Conservation (phyloP, 2,797 vertebrate species). For the Poecilia picta region DNA sequence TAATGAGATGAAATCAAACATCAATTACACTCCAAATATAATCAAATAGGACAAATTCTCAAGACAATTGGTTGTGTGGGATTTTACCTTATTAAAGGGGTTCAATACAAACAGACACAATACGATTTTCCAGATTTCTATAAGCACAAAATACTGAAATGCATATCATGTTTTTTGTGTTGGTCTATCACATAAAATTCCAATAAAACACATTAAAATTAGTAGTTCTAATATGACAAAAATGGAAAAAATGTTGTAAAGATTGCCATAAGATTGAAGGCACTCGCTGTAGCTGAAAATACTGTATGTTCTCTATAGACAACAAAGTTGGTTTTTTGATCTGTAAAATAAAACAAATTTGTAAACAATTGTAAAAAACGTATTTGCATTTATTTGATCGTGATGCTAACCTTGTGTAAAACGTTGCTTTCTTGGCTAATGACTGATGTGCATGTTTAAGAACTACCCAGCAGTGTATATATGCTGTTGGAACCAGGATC, state of each 20-base stretch:
- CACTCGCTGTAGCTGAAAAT: background rate
- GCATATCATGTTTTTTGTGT: background rate
- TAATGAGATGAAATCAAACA: background rate
- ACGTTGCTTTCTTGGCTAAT: background rate
- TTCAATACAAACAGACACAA: background rate
- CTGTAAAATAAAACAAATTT: background rate
- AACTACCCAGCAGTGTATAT: background rate
- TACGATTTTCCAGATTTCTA: background rate
- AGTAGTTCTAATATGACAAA: background rate
- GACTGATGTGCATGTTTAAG: background rate
- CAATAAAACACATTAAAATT: background rate
- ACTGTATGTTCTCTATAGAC: background rate
- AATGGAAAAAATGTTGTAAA: background rate
- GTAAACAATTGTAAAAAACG: background rate
- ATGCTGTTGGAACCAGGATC: background rate
- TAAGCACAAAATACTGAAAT: background rate
- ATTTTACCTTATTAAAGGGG: background rate
- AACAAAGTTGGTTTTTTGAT: background rate
- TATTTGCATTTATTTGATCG: background rate
- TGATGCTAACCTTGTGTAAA: background rate
- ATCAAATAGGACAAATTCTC: background rate
- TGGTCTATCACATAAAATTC: background rate
- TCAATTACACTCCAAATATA: background rate
- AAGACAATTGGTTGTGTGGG: background rate
- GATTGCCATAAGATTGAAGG: background rate